Conservation (phyloP, 2,888 invertebrate species). For the Leucoptera coffeella region DNA sequence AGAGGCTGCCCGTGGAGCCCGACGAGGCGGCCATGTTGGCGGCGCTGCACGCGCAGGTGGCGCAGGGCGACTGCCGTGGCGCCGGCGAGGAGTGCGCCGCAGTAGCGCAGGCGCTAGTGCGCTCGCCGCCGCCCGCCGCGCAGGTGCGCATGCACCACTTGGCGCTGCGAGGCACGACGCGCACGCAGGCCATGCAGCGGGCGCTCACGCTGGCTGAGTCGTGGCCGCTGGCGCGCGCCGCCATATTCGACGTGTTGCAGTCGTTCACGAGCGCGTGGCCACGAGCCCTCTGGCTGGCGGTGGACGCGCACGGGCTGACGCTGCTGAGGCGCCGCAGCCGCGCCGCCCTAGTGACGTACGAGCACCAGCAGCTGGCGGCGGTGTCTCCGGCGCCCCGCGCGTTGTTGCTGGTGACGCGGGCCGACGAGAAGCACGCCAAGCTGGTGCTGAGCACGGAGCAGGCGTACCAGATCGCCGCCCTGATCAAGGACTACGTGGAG, state of each 20-base stretch:
- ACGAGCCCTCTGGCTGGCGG: conserved; percentile 84
- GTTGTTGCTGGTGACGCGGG: conserved; percentile 87
- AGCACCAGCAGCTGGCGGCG: conserved; percentile 82
- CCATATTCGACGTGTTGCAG: conserved; percentile 95
- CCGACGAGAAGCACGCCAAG: conserved; percentile 87
- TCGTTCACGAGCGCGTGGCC: conserved; percentile 96
- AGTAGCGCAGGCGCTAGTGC: conserved; percentile 72
- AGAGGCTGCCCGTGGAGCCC: conserved; percentile 87
- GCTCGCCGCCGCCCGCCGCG: conserved; percentile 75
- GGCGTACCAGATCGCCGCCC: conserved; percentile 89
- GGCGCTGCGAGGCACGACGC: conserved; percentile 78
- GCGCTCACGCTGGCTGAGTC: conserved; percentile 89
- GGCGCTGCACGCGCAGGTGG: conserved; percentile 88
- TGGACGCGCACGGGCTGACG: conserved; percentile 88
- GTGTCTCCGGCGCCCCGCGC: conserved; percentile 90
- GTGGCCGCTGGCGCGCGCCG: conserved; percentile 90
- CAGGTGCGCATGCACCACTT: conserved; percentile 89
- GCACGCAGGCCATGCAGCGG: conserved; percentile 83
- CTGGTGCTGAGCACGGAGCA: conserved; percentile 88
- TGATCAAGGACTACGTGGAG: conserved; percentile 79
- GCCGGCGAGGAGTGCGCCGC: conserved; percentile 63
- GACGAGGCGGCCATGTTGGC: conserved; percentile 94
- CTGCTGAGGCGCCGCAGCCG: conserved; percentile 83
- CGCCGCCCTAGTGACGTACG: conserved; percentile 85
- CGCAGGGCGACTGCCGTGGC: conserved; percentile 77